Percentiles rank a stretch among this genome's conserved stretches.
Conservation (phyloP, 2,797 vertebrate species). For the Hafferia zeledoni region DNA sequence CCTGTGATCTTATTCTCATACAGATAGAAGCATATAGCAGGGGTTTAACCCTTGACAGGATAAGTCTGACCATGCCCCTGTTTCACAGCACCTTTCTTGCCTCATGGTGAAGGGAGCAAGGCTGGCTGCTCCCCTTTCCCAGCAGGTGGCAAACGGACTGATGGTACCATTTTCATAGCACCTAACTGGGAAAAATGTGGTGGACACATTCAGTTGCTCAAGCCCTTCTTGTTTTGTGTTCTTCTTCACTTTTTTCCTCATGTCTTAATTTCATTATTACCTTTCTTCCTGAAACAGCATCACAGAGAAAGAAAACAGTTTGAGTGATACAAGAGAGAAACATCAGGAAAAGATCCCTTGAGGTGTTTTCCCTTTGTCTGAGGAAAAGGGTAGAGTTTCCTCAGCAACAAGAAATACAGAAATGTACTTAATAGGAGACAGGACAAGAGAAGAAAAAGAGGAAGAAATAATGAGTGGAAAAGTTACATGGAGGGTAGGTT, state of each 20-base stretch:
- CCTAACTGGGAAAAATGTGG: not conserved
- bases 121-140: not conserved
- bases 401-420: not conserved
- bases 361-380: not conserved
- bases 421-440: not conserved
- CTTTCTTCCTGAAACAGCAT: not conserved
- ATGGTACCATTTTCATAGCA: not conserved
- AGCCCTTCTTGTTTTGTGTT: not conserved
- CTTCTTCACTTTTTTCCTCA: not conserved
- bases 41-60: not conserved
- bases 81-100: not conserved
- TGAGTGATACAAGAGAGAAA: not conserved
- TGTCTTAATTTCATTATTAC: not conserved
- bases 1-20: not conserved
- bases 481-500: not conserved
- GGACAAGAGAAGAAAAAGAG: not conserved
- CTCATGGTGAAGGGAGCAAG: fast-evolving
- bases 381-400: not conserved
- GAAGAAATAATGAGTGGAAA: not conserved
- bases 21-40: not conserved
- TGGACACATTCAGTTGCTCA: not conserved
- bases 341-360: not conserved
- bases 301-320: not conserved
- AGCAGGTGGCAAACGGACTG: not conserved
- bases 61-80: not conserved